phyloP scores from a whole-genome alignment of 2,888 invertebrate species.

The Erebia aethiops region DNA sequence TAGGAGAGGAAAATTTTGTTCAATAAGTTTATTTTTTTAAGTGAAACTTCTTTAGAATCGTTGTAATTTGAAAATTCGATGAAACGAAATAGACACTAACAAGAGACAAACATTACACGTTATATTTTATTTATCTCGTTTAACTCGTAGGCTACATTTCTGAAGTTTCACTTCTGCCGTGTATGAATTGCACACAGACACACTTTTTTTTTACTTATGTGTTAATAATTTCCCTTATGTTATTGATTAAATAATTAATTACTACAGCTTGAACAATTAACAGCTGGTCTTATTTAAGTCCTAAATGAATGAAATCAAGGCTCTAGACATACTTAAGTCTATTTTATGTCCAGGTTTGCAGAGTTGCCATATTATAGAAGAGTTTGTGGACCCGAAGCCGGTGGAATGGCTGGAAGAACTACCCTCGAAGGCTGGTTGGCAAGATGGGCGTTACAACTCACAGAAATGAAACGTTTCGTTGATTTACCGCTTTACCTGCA shows the following conservation, averaged over 20 bases:
- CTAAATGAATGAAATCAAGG: background rate
- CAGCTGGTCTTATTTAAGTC: background rate
- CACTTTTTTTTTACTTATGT: no score
- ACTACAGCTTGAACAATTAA: background rate
- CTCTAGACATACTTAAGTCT: background rate
- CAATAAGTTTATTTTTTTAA: no score
- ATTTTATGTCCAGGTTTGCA: constrained; percentile 55
- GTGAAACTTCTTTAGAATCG: no score
- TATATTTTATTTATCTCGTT: no score
- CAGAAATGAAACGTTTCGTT: constrained; percentile 73
- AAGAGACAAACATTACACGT: no score
- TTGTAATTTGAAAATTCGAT: no score
- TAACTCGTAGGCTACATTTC: no score
- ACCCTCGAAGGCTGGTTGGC: constrained; percentile 88
- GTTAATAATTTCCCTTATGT: background rate
- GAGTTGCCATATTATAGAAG: constrained; percentile 75
- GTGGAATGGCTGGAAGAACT: constrained; percentile 74
- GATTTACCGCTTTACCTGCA: constrained; percentile 89
- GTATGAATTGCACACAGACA: no score
- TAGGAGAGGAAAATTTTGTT: constrained; percentile 1
- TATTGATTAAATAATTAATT: background rate
- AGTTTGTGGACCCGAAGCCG: constrained; percentile 74
- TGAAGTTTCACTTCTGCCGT: no score
- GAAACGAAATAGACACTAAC: no score
- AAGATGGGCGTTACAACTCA: constrained; percentile 85